These are phyloP conservation scores for Napeogenes inachia DNA, from an alignment of 2,888 invertebrate species.

Conservation along the genomic window DNA sequence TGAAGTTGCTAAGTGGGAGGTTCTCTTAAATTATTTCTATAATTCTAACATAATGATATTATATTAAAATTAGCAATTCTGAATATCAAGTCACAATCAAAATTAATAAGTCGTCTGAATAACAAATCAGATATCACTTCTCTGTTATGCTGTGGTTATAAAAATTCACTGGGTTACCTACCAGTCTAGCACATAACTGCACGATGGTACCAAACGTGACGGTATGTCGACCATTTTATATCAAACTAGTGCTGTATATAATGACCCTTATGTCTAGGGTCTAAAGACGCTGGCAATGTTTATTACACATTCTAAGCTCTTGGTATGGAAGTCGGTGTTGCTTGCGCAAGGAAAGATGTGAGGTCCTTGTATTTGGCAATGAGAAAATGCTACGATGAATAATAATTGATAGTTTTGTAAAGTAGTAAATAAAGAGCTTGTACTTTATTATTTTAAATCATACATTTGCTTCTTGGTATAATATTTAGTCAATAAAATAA, in stretches of 20 bases:
- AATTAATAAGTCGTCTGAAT: not conserved
- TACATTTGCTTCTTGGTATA: too few relatives aligned
- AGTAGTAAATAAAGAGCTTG: too few relatives aligned
- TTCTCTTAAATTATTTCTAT: constrained; percentile 9
- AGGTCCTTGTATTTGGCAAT: constrained; percentile 43
- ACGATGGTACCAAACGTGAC: constrained; percentile 54
- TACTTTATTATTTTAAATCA: too few relatives aligned
- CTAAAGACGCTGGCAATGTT: not conserved
- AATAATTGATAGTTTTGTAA: constrained; percentile 4
- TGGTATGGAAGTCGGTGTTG: constrained; percentile 40
- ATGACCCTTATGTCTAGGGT: constrained; percentile 17
- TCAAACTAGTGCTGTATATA: constrained; percentile 13
- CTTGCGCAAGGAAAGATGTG: constrained; percentile 52
- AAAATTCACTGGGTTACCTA: constrained; percentile 54
- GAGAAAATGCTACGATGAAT: constrained; percentile 28
- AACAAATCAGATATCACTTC: not conserved
- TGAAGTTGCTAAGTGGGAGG: constrained; percentile 22
- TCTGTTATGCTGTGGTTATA: constrained; percentile 41
- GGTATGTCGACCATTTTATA: constrained; percentile 26
- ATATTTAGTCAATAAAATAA: too few relatives aligned
- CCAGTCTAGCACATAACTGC: constrained; percentile 39
- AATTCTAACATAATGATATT: not conserved
- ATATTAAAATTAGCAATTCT: not conserved
- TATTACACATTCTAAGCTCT: constrained; percentile 21
- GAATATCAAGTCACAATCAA: not conserved